Percentiles rank a stretch among this genome's conserved stretches.
Conservation (phyloP, 2,888 invertebrate genomes). For the Apotomis capreana region DNA sequence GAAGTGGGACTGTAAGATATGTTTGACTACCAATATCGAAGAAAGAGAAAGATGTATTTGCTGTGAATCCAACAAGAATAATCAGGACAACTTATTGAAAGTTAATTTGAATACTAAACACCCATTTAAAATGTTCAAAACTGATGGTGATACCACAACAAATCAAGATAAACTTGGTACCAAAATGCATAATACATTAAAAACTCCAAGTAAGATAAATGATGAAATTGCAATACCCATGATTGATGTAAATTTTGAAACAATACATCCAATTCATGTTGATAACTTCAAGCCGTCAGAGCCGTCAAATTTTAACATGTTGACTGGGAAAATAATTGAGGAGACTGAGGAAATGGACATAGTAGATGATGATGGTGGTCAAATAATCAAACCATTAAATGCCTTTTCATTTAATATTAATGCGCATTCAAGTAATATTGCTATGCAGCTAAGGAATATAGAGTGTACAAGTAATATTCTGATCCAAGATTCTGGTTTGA, state of each 20-base stretch:
- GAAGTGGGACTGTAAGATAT: conserved; percentile 62
- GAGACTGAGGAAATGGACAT: conserved; percentile 54
- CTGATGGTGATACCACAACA: background rate
- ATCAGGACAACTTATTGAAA: conserved; percentile 41
- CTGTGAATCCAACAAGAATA: conserved; percentile 53
- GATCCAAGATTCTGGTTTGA: conserved; percentile 21
- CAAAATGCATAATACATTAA: background rate
- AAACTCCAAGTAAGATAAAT: background rate
- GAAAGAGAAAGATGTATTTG: conserved; percentile 56
- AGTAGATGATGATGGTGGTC: conserved; percentile 45
- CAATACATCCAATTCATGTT: background rate
- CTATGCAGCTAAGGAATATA: background rate
- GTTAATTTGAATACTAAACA: conserved; percentile 43
- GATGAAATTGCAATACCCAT: background rate
- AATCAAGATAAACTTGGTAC: background rate
- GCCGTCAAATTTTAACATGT: background rate
- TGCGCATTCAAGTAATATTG: background rate
- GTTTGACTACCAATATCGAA: conserved; percentile 54
- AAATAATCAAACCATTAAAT: conserved; percentile 22
- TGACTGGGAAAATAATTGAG: conserved; percentile 29
- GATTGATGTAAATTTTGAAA: background rate
- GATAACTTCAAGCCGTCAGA: background rate
- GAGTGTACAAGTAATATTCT: background rate
- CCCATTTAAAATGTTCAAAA: conserved; percentile 14
- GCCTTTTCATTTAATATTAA: conserved; percentile 1